Conservation (phyloP, 2,888 invertebrate species). For the Apodemia mormo region DNA sequence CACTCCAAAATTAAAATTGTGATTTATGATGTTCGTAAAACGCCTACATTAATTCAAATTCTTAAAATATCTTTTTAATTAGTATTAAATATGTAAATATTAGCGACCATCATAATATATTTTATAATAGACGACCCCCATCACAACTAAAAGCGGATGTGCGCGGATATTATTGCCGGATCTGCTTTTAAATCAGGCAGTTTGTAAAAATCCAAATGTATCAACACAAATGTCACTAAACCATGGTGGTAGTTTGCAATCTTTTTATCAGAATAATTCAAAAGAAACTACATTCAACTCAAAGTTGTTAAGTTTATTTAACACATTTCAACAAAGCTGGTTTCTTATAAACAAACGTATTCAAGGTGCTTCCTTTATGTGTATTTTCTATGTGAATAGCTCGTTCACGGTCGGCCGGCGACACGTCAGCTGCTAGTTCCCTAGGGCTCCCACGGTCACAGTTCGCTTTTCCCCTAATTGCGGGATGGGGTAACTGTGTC, state of each 20-base stretch:
- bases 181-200: too few relatives aligned
- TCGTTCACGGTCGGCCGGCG: slow-evolving; percentile 33
- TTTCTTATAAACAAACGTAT: neutral
- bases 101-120: too few relatives aligned
- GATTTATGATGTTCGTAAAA: slow-evolving; percentile 43
- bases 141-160: too few relatives aligned
- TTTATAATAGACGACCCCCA: too few relatives aligned
- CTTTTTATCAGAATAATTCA: too few relatives aligned
- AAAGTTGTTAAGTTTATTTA: too few relatives aligned
- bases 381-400: slow-evolving; percentile 53
- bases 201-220: too few relatives aligned
- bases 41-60: slow-evolving; percentile 38
- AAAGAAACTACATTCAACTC: too few relatives aligned
- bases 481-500: slow-evolving; percentile 65
- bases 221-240: too few relatives aligned
- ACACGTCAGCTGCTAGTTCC: slow-evolving; percentile 59
- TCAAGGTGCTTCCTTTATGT: slow-evolving; percentile 36
- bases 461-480: slow-evolving; percentile 58
- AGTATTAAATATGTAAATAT: neutral
- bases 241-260: too few relatives aligned
- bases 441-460: slow-evolving; percentile 51
- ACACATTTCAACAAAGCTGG: neutral
- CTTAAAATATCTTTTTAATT: slow-evolving; percentile 39
- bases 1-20: slow-evolving; percentile 39
- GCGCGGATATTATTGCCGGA: too few relatives aligned